These are phyloP conservation scores for Puma concolor DNA, from an alignment of 2,113 vertebrate genomes.

Conservation along the genomic window DNA sequence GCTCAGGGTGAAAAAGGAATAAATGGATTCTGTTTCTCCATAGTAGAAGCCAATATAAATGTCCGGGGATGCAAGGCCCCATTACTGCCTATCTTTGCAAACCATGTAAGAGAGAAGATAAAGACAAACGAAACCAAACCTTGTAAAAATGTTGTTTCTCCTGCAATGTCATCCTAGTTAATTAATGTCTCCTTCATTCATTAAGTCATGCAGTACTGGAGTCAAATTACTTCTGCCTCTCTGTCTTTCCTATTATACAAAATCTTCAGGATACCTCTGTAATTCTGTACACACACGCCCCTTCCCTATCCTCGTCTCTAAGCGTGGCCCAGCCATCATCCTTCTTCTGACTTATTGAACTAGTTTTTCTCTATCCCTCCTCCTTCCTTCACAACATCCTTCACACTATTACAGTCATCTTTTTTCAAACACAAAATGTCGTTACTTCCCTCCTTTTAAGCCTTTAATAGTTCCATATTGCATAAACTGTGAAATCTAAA, in stretches of 20 bases:
- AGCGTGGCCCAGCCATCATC: not conserved
- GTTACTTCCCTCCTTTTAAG: not conserved
- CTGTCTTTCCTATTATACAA: not conserved
- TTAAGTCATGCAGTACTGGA: not conserved
- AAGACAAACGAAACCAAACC: not conserved
- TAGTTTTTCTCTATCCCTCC: not conserved
- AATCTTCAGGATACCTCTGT: not conserved
- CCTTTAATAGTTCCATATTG: not conserved
- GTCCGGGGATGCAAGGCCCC: not conserved
- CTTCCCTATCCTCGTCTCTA: not conserved
- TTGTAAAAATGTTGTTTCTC: not conserved
- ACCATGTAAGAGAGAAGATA: not conserved
- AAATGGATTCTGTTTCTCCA: not conserved
- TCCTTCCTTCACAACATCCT: not conserved
- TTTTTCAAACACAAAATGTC: not conserved
- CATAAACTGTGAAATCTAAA: constrained; percentile 13
- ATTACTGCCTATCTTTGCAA: not conserved
- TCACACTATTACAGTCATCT: not conserved
- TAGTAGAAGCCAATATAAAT: not conserved
- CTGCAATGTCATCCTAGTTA: not conserved
- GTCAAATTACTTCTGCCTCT: not conserved
- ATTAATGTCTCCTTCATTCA: not conserved
- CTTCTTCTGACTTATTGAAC: not conserved
- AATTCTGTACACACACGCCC: fast-evolving
- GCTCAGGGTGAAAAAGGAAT: not conserved